These are phyloP conservation scores for Hippoglossus hippoglossus DNA, from an alignment of 2,797 vertebrate genomes.

Conservation along the genomic window DNA sequence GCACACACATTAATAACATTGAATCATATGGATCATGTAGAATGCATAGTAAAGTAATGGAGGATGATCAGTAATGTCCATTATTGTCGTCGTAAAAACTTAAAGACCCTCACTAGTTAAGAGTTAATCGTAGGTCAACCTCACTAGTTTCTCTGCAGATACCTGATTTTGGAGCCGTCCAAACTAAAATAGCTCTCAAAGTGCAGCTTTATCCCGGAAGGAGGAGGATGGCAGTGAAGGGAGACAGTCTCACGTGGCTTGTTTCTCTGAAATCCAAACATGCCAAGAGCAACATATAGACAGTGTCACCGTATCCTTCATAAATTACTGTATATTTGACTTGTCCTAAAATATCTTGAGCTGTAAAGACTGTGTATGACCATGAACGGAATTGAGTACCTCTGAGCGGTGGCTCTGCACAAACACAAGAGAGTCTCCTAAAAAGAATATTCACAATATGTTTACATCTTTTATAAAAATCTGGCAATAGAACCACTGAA, in stretches of 20 bases:
- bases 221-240: neutral
- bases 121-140: neutral
- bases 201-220: neutral
- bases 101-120: neutral
- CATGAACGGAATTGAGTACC: neutral
- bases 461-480: neutral
- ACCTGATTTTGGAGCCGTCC: constrained; percentile 5
- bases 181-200: constrained; percentile 11
- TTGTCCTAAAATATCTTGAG: constrained; percentile 23
- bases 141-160: constrained; percentile 5
- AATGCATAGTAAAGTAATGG: neutral
- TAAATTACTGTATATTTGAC: constrained; percentile 7
- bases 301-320: constrained; percentile 33
- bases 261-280: constrained; percentile 35
- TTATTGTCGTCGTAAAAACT: neutral
- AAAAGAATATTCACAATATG: neutral
- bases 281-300: constrained; percentile 40
- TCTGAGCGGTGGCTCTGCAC: neutral
- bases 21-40: neutral
- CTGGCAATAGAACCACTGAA: neutral
- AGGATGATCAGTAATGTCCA: neutral
- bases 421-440: neutral
- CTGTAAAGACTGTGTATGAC: constrained; percentile 11
- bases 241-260: constrained; percentile 17
- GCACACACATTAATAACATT: too few relatives aligned